phyloP scores from a whole-genome alignment of 2,113 vertebrate genomes.

The Cairina moschata region DNA sequence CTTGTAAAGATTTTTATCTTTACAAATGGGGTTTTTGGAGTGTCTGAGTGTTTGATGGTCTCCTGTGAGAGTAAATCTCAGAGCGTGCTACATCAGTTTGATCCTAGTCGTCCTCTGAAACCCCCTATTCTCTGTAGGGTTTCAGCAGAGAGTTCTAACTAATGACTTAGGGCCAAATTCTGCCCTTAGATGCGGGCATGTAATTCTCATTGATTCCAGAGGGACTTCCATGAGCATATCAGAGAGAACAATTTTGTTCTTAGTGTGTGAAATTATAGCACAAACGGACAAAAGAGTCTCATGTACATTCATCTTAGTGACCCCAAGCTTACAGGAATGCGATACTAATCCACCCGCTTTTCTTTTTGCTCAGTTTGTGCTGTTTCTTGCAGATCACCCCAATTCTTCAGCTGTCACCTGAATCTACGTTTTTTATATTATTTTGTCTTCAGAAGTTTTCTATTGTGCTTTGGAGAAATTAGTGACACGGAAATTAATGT shows the following conservation, averaged over 20 bases:
- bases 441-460: conserved; percentile 39
- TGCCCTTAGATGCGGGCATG: conserved; percentile 51
- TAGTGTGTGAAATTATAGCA: conserved; percentile 54
- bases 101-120: conserved; percentile 66
- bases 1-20: conserved; percentile 11
- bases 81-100: conserved; percentile 48
- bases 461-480: conserved; percentile 20
- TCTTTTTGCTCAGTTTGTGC: conserved; percentile 34
- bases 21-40: conserved; percentile 13
- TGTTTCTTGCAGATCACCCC: background rate
- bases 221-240: conserved; percentile 39
- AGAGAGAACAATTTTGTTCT: conserved; percentile 52
- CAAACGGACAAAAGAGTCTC: conserved; percentile 59
- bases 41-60: conserved; percentile 14
- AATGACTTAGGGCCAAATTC: conserved; percentile 73
- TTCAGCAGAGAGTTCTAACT: conserved; percentile 62
- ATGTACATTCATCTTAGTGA: conserved; percentile 74
- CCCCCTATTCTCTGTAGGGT: conserved; percentile 23
- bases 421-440: conserved; percentile 8
- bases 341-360: conserved; percentile 7
- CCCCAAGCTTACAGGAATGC: conserved; percentile 30
- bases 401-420: conserved; percentile 10
- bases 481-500: background rate
- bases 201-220: conserved; percentile 50
- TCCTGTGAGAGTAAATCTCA: conserved; percentile 39